phyloP scores from a whole-genome alignment of 2,113 vertebrate species.

The Strigops habroptila region DNA sequence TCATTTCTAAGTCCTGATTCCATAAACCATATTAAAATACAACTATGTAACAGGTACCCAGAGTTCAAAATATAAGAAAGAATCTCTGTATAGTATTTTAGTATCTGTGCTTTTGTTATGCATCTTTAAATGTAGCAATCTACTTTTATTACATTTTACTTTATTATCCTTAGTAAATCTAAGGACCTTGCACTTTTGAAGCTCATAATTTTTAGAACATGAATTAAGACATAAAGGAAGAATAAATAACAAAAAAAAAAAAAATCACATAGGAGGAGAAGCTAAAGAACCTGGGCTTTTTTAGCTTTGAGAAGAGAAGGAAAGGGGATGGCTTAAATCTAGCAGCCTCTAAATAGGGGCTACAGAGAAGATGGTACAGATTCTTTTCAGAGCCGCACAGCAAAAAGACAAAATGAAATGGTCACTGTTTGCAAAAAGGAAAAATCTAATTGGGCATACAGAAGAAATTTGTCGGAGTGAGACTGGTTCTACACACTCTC shows the following conservation, averaged over 20 bases:
- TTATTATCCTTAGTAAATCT: neutral
- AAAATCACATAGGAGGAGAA: neutral
- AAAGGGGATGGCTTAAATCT: neutral
- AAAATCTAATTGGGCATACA: neutral
- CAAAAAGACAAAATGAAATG: neutral
- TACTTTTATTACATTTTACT: neutral
- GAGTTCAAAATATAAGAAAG: neutral
- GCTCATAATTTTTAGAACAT: neutral
- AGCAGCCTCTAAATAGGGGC: neutral
- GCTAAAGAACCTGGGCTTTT: neutral
- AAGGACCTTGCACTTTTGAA: neutral
- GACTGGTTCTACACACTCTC: neutral
- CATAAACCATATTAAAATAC: neutral
- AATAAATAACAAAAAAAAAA: neutral
- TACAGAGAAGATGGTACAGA: neutral
- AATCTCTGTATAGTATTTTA: neutral
- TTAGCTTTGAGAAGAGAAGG: neutral
- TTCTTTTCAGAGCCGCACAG: neutral
- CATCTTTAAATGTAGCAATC: neutral
- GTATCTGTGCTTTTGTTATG: neutral
- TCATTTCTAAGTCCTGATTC: neutral
- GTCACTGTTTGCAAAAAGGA: neutral
- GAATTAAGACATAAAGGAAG: neutral
- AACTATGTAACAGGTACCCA: neutral
- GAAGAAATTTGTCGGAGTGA: neutral